A percentile compares a stretch with the other conserved stretches of the same genome.
These are phyloP conservation scores for Seira ritae DNA, from an alignment of 2,888 invertebrate genomes.

Conservation along the genomic window DNA sequence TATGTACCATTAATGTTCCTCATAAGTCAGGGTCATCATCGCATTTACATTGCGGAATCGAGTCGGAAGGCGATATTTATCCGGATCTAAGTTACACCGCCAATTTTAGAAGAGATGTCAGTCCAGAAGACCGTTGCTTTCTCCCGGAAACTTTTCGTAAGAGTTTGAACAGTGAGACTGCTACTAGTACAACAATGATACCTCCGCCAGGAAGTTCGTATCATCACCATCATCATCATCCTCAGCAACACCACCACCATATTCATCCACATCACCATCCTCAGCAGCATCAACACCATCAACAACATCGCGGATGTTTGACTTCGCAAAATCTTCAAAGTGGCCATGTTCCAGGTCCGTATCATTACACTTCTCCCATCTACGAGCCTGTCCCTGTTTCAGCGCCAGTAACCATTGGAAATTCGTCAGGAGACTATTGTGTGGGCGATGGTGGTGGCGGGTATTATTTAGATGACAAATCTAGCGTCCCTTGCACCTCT, in stretches of 20 bases:
- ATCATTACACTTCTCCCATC: conserved; percentile 19
- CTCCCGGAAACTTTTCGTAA: conserved; percentile 38
- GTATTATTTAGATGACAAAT: conserved; percentile 50
- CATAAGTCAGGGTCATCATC: conserved; percentile 21
- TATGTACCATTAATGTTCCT: conserved; percentile 7
- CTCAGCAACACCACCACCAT: neutral
- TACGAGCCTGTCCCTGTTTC: conserved; percentile 30
- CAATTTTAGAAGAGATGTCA: conserved; percentile 30
- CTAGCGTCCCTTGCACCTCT: conserved; percentile 28
- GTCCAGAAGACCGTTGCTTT: conserved; percentile 20
- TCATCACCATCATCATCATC: neutral
- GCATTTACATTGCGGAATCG: conserved; percentile 17
- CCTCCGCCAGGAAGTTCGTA: conserved; percentile 29
- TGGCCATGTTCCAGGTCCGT: conserved; percentile 27
- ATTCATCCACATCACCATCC: no score
- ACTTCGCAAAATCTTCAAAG: conserved; percentile 19
- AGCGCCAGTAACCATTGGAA: conserved; percentile 22
- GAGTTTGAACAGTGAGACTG: conserved; percentile 34
- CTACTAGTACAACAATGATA: conserved; percentile 30
- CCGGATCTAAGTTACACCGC: conserved; percentile 26
- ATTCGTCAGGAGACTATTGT: neutral
- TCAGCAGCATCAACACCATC: neutral
- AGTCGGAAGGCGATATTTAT: conserved; percentile 26
- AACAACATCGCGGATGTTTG: neutral
- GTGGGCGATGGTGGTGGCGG: conserved; percentile 13